Conservation (phyloP, 2,113 vertebrate species). For the Pedionomus torquatus region DNA sequence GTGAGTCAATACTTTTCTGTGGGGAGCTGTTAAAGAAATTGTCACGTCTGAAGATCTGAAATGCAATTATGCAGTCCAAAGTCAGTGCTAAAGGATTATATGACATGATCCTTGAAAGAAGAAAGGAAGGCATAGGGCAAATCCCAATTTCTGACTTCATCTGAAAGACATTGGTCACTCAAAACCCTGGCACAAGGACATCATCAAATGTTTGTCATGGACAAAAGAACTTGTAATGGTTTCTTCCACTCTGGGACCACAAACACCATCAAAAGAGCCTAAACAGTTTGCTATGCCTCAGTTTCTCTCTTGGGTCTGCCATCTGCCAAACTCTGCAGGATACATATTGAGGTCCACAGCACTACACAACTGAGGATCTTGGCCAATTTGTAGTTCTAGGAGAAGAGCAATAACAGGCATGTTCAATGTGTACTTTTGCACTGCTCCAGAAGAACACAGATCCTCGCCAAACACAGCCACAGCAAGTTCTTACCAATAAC, state of each 20-base stretch:
- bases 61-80: neutral
- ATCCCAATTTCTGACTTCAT: neutral
- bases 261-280: neutral
- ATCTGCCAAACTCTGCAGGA: neutral
- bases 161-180: accelerated
- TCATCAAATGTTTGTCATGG: neutral
- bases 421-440: neutral
- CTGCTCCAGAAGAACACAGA: neutral
- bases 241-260: neutral
- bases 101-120: neutral
- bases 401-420: neutral
- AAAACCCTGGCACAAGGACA: neutral
- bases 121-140: neutral
- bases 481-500: neutral
- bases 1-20: neutral
- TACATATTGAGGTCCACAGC: neutral
- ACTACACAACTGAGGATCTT: neutral
- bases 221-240: neutral
- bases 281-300: neutral
- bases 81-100: neutral
- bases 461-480: neutral
- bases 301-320: neutral
- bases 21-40: neutral
- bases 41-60: neutral
- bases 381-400: neutral